A percentile compares a stretch with the other conserved stretches of the same genome.
phyloP scores from a whole-genome alignment of 2,888 invertebrate species.

The Melinaea marsaeus region DNA sequence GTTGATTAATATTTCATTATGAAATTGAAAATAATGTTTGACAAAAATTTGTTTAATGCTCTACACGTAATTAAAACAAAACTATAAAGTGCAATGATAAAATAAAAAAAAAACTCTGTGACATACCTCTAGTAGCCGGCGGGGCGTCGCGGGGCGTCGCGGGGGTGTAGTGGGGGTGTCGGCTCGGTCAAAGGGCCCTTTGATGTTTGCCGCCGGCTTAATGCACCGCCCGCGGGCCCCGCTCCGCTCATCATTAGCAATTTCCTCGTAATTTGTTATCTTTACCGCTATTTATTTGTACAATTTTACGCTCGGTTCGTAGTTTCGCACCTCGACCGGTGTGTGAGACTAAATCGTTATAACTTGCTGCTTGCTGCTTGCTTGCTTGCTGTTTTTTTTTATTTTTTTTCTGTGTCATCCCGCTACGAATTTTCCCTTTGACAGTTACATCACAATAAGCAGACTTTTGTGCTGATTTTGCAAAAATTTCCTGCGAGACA shows the following conservation, averaged over 20 bases:
- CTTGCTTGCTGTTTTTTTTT: neutral
- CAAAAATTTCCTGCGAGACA: constrained; percentile 12
- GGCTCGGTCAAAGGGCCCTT: constrained; percentile 77
- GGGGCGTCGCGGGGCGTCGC: constrained; percentile 22
- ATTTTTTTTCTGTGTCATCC: constrained; percentile 25
- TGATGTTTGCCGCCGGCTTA: constrained; percentile 78
- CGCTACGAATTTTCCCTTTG: constrained; percentile 14
- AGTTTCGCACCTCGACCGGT: constrained; percentile 48
- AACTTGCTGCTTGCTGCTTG: constrained; percentile 9
- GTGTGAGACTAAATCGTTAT: constrained; percentile 23
- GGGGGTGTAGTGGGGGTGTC: constrained; percentile 67
- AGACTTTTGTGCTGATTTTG: constrained; percentile 13
- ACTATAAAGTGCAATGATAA: constrained; percentile 13
- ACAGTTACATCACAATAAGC: constrained; percentile 23
- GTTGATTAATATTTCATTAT: too few species aligned
- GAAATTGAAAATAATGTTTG: too few species aligned
- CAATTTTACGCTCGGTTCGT: constrained; percentile 61
- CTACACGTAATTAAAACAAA: constrained; percentile 10
- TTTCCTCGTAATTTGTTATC: constrained; percentile 78
- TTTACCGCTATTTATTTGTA: constrained; percentile 76
- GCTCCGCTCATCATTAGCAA: constrained; percentile 76
- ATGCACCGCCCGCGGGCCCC: constrained; percentile 75
- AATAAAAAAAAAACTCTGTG: constrained; percentile 21
- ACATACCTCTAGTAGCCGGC: constrained; percentile 32
- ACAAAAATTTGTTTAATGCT: constrained; percentile 1